Conservation (phyloP, 2,113 vertebrate species). For the Dromiciops gliroides region DNA sequence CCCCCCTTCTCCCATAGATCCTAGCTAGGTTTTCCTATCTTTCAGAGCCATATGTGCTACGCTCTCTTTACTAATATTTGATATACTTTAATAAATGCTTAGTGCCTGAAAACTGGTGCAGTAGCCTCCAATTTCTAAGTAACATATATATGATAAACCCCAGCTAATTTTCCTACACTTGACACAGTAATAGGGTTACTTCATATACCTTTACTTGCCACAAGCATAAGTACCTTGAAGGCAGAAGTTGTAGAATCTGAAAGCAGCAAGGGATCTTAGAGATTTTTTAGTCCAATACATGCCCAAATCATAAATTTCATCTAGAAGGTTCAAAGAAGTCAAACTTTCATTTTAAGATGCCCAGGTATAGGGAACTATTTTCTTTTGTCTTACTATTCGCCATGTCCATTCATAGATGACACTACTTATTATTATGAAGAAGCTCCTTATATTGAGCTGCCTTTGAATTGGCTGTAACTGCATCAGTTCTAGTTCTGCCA, state of each 20-base stretch:
- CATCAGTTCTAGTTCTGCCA: background rate
- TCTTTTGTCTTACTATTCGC: background rate
- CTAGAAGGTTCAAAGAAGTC: background rate
- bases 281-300: background rate
- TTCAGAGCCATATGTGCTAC: too few relatives aligned
- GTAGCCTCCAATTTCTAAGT: too few relatives aligned
- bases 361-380: background rate
- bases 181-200: too few relatives aligned
- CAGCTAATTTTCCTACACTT: too few relatives aligned
- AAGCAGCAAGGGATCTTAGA: background rate
- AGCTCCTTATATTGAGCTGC: background rate
- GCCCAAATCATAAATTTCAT: background rate
- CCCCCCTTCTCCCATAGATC: too few relatives aligned
- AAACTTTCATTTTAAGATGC: background rate
- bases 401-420: background rate
- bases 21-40: too few relatives aligned
- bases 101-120: too few relatives aligned
- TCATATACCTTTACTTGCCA: too few relatives aligned
- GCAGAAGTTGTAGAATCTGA: background rate
- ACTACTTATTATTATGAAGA: background rate
- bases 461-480: background rate
- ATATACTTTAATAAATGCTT: too few relatives aligned
- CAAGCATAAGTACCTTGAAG: background rate
- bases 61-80: too few relatives aligned
- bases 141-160: too few relatives aligned